phyloP scores from a whole-genome alignment of 1,140 invertebrate species.

The Phortica variegata region DNA sequence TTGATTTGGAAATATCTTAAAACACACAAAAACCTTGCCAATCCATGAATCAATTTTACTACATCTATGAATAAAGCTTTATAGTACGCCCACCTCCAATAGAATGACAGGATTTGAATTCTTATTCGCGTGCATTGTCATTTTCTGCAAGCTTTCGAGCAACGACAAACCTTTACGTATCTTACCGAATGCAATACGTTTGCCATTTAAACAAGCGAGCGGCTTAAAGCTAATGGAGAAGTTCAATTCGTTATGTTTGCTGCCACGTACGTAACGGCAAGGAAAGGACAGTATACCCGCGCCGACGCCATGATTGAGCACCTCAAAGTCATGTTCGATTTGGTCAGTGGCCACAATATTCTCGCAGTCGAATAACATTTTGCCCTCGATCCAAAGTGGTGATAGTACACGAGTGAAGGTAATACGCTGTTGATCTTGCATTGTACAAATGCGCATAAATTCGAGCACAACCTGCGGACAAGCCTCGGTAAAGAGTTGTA shows the following conservation, averaged over 20 bases:
- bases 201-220: conserved; percentile 35
- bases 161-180: conserved; percentile 35
- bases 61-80: no score
- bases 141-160: conserved; percentile 28
- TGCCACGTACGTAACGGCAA: conserved; percentile 34
- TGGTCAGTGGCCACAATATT: conserved; percentile 14
- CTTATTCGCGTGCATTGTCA: conserved; percentile 28
- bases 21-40: no score
- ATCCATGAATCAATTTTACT: no score
- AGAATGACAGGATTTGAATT: no score
- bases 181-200: conserved; percentile 41
- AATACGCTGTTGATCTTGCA: conserved; percentile 7
- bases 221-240: conserved; percentile 46
- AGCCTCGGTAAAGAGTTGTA: conserved; percentile 46
- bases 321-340: conserved; percentile 46
- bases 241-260: conserved; percentile 17
- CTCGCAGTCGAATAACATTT: conserved; percentile 16
- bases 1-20: no score
- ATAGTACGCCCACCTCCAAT: no score
- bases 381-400: conserved; percentile 41
- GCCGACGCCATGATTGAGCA: conserved; percentile 42
- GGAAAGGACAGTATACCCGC: conserved; percentile 44
- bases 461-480: conserved; percentile 41
- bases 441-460: conserved; percentile 38
- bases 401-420: conserved; percentile 28